Evolutionary conservation across 2,888 invertebrate species (phyloP), one percentile per base, ranked within the genome.

Genomic region (Noctuana brunneofusca): DNA sequence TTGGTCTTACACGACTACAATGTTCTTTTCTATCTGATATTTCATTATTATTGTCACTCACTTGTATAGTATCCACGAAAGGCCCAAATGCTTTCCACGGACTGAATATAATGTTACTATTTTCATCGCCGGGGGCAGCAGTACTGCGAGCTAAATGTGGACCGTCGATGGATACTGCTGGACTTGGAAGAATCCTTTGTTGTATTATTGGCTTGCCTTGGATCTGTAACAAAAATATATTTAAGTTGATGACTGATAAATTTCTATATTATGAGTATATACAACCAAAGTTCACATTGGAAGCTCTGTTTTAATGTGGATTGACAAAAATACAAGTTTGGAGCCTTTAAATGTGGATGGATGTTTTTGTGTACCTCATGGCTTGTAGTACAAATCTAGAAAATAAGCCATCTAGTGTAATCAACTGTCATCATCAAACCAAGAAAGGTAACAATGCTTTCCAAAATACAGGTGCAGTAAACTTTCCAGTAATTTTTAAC

Each of bases 81-180:
- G 91, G 91, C 3, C 91, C 91, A 60, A 90, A 90, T 0, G 90
- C 85, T 71, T 91, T 91, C 91, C 91, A 91, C 0, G 91, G 91
- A 63, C 91, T 91, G 71, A 91, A 91, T 65, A 91, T 91, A 41
- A 91, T 90, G 68, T 90, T 90, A 73, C 75, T 89, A 69, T 87
- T 90, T 60, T 91, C 91, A 50, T 90, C 90, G 1, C 80, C 80
- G 0, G 88, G 83, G 0, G 81, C 71, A 0, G 80, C 65, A 0
- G 85, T 83, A 68, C 80, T 81, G 18, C 81, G 73, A 32, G 75
- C 75, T 30, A 58, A 71, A 18, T 81, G 78, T 0, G 87, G 88
- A 9, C 75, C 72, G 63, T 90, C 87, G 59, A 91, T 86, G 22
- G 87, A 86, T 22, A 90, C 85, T 18, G 83, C 86, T 20, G 90